Conservation (phyloP, 2,888 invertebrate genomes). For the Drosophila rellima region DNA sequence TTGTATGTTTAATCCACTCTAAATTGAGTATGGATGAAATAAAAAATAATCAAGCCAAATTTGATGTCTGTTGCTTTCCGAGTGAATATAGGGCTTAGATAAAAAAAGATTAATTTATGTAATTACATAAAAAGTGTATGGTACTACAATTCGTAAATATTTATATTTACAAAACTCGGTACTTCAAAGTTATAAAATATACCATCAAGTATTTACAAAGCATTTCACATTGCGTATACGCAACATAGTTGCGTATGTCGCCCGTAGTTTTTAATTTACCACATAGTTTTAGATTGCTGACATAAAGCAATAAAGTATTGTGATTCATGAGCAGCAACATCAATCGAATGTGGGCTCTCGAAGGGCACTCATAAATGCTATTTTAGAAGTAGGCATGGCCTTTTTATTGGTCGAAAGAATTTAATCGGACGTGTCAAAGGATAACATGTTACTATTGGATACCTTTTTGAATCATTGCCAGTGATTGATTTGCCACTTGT, state of each 20-base stretch:
- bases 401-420: slow-evolving; percentile 48
- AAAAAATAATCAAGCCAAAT: too few species aligned
- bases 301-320: slow-evolving; percentile 7
- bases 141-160: background rate
- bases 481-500: slow-evolving; percentile 61
- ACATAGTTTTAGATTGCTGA: slow-evolving; percentile 17
- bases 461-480: slow-evolving; percentile 54
- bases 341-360: slow-evolving; percentile 42
- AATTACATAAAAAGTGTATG: background rate
- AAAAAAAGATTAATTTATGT: background rate
- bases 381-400: slow-evolving; percentile 35
- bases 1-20: too few species aligned
- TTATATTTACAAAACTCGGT: background rate
- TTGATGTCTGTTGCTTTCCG: too few species aligned
- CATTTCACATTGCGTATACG: slow-evolving; percentile 43
- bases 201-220: slow-evolving; percentile 3
- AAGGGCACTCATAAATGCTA: slow-evolving; percentile 30
- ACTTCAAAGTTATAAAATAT: slow-evolving; percentile 7
- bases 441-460: slow-evolving; percentile 34
- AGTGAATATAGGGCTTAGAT: too few species aligned
- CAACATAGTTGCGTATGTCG: slow-evolving; percentile 27
- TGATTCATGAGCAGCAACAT: slow-evolving; percentile 54
- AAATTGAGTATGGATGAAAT: too few species aligned
- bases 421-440: slow-evolving; percentile 45
- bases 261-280: slow-evolving; percentile 20